These are phyloP conservation scores for Macrotus californicus DNA, from an alignment of 2,113 vertebrate species.

Conservation along the genomic window DNA sequence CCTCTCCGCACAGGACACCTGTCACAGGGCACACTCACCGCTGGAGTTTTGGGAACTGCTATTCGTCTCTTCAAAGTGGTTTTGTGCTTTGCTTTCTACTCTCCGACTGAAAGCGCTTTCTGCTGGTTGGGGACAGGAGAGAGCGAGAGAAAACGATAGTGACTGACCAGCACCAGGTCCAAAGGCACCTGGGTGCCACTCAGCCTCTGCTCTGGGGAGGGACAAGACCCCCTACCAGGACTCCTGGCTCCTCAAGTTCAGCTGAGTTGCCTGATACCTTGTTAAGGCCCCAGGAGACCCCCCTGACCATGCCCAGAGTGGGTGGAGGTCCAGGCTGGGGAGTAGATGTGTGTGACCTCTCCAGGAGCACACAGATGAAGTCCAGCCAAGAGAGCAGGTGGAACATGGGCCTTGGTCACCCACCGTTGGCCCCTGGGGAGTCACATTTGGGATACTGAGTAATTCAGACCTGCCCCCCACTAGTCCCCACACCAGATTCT, in stretches of 20 bases:
- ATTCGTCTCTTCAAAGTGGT: constrained; percentile 94
- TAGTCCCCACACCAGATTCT: neutral
- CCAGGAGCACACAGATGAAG: neutral
- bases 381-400: neutral
- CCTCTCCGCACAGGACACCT: fast-evolving
- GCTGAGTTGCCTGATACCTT: neutral
- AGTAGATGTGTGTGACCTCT: neutral
- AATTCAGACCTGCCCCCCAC: neutral
- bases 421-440: neutral
- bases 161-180: constrained; percentile 42
- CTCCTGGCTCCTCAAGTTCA: neutral
- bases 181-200: neutral
- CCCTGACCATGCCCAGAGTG: neutral
- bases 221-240: neutral
- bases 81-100: constrained; percentile 90
- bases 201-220: neutral
- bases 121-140: constrained; percentile 73
- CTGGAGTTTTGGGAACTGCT: constrained; percentile 95
- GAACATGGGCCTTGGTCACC: constrained; percentile 33
- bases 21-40: constrained; percentile 82
- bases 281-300: neutral
- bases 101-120: constrained; percentile 92
- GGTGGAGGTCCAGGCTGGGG: neutral
- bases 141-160: neutral
- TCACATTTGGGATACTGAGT: neutral